Conservation (phyloP, 1,140 invertebrate species). For the Drosophila rhopaloa region DNA sequence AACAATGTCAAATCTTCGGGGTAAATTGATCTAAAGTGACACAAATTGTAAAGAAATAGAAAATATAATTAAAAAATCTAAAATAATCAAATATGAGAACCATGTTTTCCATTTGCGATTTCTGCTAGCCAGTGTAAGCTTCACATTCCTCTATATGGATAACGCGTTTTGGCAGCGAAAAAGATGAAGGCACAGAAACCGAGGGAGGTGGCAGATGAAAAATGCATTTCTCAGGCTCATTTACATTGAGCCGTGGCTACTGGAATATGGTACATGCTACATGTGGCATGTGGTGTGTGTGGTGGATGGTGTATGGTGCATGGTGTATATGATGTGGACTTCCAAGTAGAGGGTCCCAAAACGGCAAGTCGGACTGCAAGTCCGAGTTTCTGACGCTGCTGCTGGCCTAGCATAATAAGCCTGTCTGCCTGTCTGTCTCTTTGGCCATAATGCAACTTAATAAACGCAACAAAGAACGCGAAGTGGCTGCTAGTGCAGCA, state of each 20-base stretch:
- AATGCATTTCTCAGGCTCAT: constrained; percentile 76
- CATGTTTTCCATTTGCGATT: not conserved
- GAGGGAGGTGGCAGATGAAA: constrained; percentile 15
- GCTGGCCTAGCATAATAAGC: constrained; percentile 67
- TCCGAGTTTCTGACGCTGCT: constrained; percentile 2
- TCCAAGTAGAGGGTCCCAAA: constrained; percentile 5
- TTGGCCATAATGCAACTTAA: constrained; percentile 75
- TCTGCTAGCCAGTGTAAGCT: constrained; percentile 51
- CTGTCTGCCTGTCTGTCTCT: constrained; percentile 45
- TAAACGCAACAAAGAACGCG: constrained; percentile 75
- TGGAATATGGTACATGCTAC: constrained; percentile 39
- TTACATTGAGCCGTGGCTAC: constrained; percentile 69
- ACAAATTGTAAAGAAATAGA: too few relatives aligned
- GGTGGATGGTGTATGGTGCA: not conserved
- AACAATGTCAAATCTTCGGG: too few relatives aligned
- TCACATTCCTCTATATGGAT: constrained; percentile 28
- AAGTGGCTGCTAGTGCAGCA: constrained; percentile 21
- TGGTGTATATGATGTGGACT: not conserved
- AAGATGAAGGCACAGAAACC: constrained; percentile 4
- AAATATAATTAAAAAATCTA: not conserved
- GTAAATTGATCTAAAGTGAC: too few relatives aligned
- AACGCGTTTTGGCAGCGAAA: constrained; percentile 53
- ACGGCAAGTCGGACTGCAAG: not conserved
- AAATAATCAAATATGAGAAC: not conserved
- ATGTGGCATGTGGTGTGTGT: constrained; percentile 1